Percentiles rank a stretch among this genome's conserved stretches.
phyloP scores from a whole-genome alignment of 2,113 vertebrate genomes.

The Eulemur macaco region DNA sequence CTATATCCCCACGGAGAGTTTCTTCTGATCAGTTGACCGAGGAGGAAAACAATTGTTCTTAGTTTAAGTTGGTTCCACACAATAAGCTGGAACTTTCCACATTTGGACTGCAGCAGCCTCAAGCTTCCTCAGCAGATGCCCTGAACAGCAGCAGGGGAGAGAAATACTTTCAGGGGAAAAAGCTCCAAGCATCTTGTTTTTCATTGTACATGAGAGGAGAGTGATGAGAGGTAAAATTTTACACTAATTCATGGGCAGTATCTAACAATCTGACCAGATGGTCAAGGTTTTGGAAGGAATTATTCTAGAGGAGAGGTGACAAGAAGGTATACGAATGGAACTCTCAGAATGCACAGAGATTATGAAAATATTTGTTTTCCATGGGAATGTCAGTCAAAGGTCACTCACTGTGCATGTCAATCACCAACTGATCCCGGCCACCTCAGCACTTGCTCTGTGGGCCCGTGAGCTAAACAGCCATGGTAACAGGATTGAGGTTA shows the following conservation, averaged over 20 bases:
- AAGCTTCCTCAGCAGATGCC: background rate
- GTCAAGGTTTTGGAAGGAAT: background rate
- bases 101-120: background rate
- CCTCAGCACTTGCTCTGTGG: background rate
- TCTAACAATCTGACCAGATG: background rate
- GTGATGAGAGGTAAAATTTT: background rate
- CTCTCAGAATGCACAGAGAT: background rate
- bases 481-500: background rate
- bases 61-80: background rate
- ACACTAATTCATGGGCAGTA: background rate
- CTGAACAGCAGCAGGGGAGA: background rate
- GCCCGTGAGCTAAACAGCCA: background rate
- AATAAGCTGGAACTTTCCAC: background rate
- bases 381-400: background rate
- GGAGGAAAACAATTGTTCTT: background rate
- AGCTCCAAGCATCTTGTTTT: constrained; percentile 20
- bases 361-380: background rate
- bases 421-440: background rate
- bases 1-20: background rate
- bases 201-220: background rate
- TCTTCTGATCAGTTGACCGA: background rate
- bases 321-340: background rate
- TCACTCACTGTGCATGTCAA: background rate
- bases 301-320: background rate
- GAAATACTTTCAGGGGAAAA: background rate